phyloP scores from a whole-genome alignment of 2,113 vertebrate genomes.

The Tylochromis polylepis region DNA sequence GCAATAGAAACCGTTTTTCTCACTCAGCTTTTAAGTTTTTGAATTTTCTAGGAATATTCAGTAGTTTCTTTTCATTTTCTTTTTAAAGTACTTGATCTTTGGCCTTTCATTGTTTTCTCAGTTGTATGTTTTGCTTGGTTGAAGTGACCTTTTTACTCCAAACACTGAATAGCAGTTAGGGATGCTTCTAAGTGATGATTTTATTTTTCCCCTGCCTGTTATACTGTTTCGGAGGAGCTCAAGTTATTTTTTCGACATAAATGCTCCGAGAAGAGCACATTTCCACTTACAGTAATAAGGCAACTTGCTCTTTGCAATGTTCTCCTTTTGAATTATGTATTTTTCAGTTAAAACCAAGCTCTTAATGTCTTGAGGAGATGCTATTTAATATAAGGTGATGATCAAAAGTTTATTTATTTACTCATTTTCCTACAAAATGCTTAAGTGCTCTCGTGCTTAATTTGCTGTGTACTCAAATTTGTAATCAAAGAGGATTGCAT shows the following conservation, averaged over 20 bases:
- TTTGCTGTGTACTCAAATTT: background rate
- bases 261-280: background rate
- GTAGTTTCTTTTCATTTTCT: background rate
- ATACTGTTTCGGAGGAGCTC: background rate
- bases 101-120: background rate
- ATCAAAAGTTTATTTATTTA: conserved; percentile 6
- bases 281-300: background rate
- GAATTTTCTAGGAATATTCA: background rate
- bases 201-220: background rate
- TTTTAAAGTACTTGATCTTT: background rate
- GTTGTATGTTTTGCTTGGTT: background rate
- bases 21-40: background rate
- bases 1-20: accelerated
- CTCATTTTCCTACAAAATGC: background rate
- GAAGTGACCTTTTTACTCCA: background rate
- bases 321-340: conserved; percentile 6
- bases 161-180: background rate
- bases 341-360: conserved; percentile 2
- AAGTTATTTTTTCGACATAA: background rate
- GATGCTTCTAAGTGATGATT: background rate
- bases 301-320: conserved; percentile 1
- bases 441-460: background rate
- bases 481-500: background rate
- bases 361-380: background rate
- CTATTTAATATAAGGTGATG: background rate